Percentiles rank a stretch among this genome's conserved stretches.
Evolutionary conservation across 2,888 invertebrate genomes (phyloP).

Genomic region (Sylvicola cinctus): DNA sequence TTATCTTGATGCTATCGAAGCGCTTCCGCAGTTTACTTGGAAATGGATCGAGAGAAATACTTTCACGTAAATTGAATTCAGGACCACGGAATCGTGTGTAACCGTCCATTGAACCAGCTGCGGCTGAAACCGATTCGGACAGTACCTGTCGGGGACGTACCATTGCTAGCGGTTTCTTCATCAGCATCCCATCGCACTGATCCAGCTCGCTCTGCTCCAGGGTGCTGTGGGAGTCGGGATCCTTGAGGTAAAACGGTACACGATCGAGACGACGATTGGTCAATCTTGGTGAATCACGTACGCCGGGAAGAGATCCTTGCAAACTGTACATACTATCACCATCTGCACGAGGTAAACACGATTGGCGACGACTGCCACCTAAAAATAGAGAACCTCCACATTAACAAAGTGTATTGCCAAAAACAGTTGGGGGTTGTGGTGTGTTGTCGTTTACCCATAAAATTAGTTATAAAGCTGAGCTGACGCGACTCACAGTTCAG

Average conservation of each 20-base stretch:
- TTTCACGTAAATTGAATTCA: slow-evolving; percentile 27
- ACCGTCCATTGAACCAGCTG: slow-evolving; percentile 18
- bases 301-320: slow-evolving; percentile 25
- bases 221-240: slow-evolving; percentile 23
- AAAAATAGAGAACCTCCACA: neutral
- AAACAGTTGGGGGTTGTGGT: neutral
- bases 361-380: slow-evolving; percentile 39
- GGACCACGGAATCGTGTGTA: slow-evolving; percentile 8
- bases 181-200: slow-evolving; percentile 17
- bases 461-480: slow-evolving; percentile 42
- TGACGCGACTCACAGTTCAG: slow-evolving; percentile 57
- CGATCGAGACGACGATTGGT: slow-evolving; percentile 25
- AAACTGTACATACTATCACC: slow-evolving; percentile 33
- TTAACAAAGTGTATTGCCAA: neutral
- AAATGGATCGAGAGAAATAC: slow-evolving; percentile 43
- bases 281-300: slow-evolving; percentile 22
- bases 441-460: neutral
- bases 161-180: slow-evolving; percentile 22
- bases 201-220: slow-evolving; percentile 25
- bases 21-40: slow-evolving; percentile 24
- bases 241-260: slow-evolving; percentile 29
- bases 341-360: slow-evolving; percentile 38
- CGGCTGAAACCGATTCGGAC: slow-evolving; percentile 16
- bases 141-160: slow-evolving; percentile 29
- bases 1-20: too few species aligned